Evolutionary conservation across 2,797 vertebrate genomes (phyloP), one percentile per base, ranked within the genome.

Genomic region (Neostethus bicornis): DNA sequence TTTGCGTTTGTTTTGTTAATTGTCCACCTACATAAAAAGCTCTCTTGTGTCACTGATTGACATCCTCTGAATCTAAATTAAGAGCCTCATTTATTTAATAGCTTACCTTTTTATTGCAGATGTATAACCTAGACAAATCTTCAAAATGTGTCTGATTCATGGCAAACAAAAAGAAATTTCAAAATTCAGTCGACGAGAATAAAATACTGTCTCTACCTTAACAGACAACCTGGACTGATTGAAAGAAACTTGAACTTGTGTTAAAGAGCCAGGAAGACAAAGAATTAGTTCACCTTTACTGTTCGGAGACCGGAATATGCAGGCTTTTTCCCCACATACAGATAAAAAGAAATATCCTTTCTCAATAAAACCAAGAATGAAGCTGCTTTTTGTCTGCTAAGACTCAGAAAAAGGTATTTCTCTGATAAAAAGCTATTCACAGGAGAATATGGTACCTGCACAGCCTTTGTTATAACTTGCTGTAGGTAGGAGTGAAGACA

Each of bases 401-500:
- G 48, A 57, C 50, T 31, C 43, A 48, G 41, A 51, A 66, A 54
- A 59, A 55, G 32, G 44, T 49, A 51, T 74, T 73, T 75, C 12
- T 87, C 75, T 79, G 70, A 84, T 80, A n/a, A 51, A 73, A 35
- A n/a, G 10, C 39, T 61, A 73, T 61, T 57, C 13, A n/a, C 42
- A 43, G 19, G 53, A 5, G 3, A 61, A 67, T 51, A 53, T 56
- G 50, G 38, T 61, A 46, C 74, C 46, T 49, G 63, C 67, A 48
- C 46, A n/a, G 57, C 45, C 78, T 83, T 84, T 85, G 83, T 80
- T 73, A 75, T 56, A 73, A 56, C 24, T 51, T 44, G 11, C 63
- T 61, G 49, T 75, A 78, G 75, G 70, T 80, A 63, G 71, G 73
- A 48, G 65, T 59, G 69, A 77, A 85, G 83, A 90, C 84, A 90